These are phyloP conservation scores for Furcula furcula DNA, from an alignment of 2,888 invertebrate species.

Conservation along the genomic window DNA sequence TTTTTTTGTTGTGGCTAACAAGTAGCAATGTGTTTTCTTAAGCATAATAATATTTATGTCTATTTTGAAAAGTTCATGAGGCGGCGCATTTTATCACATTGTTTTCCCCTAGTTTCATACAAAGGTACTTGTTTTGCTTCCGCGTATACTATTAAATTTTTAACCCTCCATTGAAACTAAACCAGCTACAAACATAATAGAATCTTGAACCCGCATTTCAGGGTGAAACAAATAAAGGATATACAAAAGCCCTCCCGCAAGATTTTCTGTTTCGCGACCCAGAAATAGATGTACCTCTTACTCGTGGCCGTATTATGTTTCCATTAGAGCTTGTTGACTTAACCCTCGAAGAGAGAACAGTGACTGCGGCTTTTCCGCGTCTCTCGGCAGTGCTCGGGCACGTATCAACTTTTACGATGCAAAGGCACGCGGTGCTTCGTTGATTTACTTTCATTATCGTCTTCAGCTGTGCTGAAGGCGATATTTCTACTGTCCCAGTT, in stretches of 20 bases:
- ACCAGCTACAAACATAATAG: slow-evolving; percentile 28
- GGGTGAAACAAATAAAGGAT: slow-evolving; percentile 54
- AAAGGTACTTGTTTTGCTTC: not conserved
- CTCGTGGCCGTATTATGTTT: slow-evolving; percentile 59
- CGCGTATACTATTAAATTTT: not conserved
- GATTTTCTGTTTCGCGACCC: slow-evolving; percentile 57
- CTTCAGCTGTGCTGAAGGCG: slow-evolving; percentile 43
- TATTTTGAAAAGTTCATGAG: not conserved
- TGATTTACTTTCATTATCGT: slow-evolving; percentile 65
- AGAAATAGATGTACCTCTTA: slow-evolving; percentile 53
- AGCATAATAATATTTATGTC: slow-evolving; percentile 1
- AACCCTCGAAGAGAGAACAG: slow-evolving; percentile 52
- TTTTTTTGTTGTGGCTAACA: slow-evolving; percentile 30
- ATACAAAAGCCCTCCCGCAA: slow-evolving; percentile 55
- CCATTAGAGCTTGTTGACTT: slow-evolving; percentile 69
- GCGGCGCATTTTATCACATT: not conserved
- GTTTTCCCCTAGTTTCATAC: not conserved
- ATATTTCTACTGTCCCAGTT: slow-evolving; percentile 48
- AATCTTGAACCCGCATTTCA: slow-evolving; percentile 41
- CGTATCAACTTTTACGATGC: slow-evolving; percentile 59
- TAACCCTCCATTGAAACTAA: slow-evolving; percentile 22
- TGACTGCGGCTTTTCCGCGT: slow-evolving; percentile 39
- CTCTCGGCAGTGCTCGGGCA: slow-evolving; percentile 33
- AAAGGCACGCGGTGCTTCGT: slow-evolving; percentile 42
- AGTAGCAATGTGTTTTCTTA: slow-evolving; percentile 23